A percentile compares a stretch with the other conserved stretches of the same genome.
phyloP scores from a whole-genome alignment of 2,797 vertebrate species.

The Xenentodon cancila region DNA sequence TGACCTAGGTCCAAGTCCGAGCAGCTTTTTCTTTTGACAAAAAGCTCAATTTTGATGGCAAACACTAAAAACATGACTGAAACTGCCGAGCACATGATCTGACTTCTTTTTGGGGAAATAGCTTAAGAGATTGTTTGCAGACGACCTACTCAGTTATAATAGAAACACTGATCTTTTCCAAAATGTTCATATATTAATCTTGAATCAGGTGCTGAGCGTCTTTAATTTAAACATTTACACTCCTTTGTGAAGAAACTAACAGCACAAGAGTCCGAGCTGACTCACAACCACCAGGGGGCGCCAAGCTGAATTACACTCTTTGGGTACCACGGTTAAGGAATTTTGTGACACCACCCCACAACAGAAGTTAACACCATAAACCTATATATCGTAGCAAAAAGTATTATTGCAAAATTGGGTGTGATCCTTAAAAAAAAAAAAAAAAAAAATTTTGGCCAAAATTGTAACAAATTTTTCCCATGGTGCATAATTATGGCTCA shows the following conservation, averaged over 20 bases:
- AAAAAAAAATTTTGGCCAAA: not conserved
- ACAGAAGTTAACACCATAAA: slow-evolving; percentile 5
- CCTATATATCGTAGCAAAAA: not conserved
- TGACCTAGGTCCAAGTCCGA: slow-evolving; percentile 69
- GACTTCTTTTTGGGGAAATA: slow-evolving; percentile 75
- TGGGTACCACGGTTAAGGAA: slow-evolving; percentile 8
- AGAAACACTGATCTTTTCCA: slow-evolving; percentile 51
- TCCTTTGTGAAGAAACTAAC: slow-evolving; percentile 24
- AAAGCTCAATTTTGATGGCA: slow-evolving; percentile 62
- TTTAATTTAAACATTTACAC: slow-evolving; percentile 45
- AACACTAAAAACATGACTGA: slow-evolving; percentile 64
- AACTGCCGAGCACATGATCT: slow-evolving; percentile 55
- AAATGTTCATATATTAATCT: slow-evolving; percentile 44
- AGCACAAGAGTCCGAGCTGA: slow-evolving; percentile 38
- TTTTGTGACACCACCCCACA: slow-evolving; percentile 2
- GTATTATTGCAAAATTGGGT: not conserved
- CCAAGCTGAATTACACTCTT: slow-evolving; percentile 10
- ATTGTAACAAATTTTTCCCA: not conserved
- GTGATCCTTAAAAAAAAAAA: too few relatives aligned
- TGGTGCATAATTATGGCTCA: not conserved
- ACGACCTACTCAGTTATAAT: slow-evolving; percentile 54
- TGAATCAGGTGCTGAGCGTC: slow-evolving; percentile 42
- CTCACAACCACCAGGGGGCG: slow-evolving; percentile 13
- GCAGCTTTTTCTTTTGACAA: slow-evolving; percentile 53
- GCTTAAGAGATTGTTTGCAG: slow-evolving; percentile 76